These are phyloP conservation scores for Eumerus sabulonum DNA, from an alignment of 2,888 invertebrate species.

Conservation along the genomic window DNA sequence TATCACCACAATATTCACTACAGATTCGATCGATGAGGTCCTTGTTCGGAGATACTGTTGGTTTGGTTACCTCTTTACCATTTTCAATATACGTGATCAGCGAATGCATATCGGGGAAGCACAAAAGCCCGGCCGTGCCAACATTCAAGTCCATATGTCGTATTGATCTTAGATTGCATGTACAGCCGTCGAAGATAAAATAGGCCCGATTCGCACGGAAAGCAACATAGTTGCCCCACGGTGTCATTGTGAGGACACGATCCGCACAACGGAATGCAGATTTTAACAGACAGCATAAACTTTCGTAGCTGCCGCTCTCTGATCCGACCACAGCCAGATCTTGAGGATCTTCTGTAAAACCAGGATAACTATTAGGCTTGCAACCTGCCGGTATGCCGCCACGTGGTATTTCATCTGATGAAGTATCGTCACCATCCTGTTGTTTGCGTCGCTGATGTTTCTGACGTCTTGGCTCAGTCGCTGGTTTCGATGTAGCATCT, in stretches of 20 bases:
- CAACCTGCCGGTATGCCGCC: conserved; percentile 64
- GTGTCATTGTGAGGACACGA: conserved; percentile 76
- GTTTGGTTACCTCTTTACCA: conserved; percentile 70
- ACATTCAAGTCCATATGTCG: conserved; percentile 75
- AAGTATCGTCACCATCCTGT: conserved; percentile 30
- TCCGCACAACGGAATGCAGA: conserved; percentile 75
- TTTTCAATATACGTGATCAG: conserved; percentile 73
- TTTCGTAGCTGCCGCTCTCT: conserved; percentile 75
- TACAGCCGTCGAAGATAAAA: conserved; percentile 76
- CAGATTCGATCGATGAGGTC: conserved; percentile 71
- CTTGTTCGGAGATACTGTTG: conserved; percentile 55
- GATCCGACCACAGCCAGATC: conserved; percentile 76
- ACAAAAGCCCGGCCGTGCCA: conserved; percentile 76
- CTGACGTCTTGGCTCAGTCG: neutral
- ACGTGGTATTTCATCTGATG: conserved; percentile 22
- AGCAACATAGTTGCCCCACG: conserved; percentile 77
- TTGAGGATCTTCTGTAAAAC: conserved; percentile 71
- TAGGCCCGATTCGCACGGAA: conserved; percentile 72
- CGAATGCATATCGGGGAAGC: conserved; percentile 72
- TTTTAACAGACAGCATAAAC: conserved; percentile 73
- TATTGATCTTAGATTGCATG: conserved; percentile 76
- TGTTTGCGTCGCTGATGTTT: conserved; percentile 36
- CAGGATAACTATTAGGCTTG: conserved; percentile 74
- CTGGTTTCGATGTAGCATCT: neutral
- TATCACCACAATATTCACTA: conserved; percentile 69